phyloP scores from a whole-genome alignment of 2,888 invertebrate species.

The Empis stercorea region DNA sequence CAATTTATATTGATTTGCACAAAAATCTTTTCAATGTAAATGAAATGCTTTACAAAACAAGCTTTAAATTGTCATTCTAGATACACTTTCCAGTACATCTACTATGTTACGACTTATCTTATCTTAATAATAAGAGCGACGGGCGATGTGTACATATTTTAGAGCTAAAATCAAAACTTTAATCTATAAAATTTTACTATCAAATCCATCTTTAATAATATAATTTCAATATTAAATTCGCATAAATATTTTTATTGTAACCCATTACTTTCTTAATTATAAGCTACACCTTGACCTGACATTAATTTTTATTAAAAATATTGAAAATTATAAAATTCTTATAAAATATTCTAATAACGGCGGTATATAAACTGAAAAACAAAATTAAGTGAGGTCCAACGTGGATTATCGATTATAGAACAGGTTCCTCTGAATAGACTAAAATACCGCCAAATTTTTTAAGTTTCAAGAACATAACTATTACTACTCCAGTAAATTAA shows the following conservation, averaged over 20 bases:
- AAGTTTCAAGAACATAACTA: conserved; percentile 49
- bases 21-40: conserved; percentile 46
- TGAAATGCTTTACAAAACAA: conserved; percentile 42
- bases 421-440: conserved; percentile 58
- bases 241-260: conserved; percentile 47
- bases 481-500: conserved; percentile 42
- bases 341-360: conserved; percentile 18
- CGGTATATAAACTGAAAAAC: neutral
- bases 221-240: conserved; percentile 38
- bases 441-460: conserved; percentile 58
- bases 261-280: conserved; percentile 50
- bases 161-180: conserved; percentile 48
- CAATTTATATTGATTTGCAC: conserved; percentile 21
- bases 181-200: conserved; percentile 44
- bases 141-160: conserved; percentile 68
- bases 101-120: conserved; percentile 75
- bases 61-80: conserved; percentile 53
- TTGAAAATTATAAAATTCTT: conserved; percentile 40
- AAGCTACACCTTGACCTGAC: conserved; percentile 61
- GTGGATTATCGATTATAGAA: conserved; percentile 54
- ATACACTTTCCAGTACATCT: conserved; percentile 61
- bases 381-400: conserved; percentile 26
- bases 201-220: conserved; percentile 50
- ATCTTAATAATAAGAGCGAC: conserved; percentile 55
- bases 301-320: conserved; percentile 37